Percentiles rank a stretch among this genome's conserved stretches.
Conservation (phyloP, 2,888 invertebrate species). For the Linnaemya vulpina region DNA sequence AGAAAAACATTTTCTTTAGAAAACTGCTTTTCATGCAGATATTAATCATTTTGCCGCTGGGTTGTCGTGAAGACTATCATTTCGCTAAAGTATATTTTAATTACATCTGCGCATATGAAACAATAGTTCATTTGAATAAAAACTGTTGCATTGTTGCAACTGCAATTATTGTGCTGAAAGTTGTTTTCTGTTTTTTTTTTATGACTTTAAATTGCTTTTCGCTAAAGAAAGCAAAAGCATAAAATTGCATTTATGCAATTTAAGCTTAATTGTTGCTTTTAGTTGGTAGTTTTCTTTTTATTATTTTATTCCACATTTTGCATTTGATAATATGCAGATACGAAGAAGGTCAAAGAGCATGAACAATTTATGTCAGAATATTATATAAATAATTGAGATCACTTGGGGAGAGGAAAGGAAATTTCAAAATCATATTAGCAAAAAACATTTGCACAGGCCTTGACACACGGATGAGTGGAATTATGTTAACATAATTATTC, state of each 20-base stretch:
- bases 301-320: background rate
- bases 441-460: background rate
- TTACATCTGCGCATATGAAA: constrained; percentile 45
- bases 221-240: constrained; percentile 46
- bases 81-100: constrained; percentile 37
- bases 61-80: background rate
- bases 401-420: background rate
- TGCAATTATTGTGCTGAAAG: constrained; percentile 22
- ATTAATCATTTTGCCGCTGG: no score
- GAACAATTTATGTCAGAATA: constrained; percentile 15
- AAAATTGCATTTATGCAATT: constrained; percentile 53
- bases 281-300: constrained; percentile 10
- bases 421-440: background rate
- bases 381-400: background rate
- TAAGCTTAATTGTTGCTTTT: constrained; percentile 57
- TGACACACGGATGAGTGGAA: background rate
- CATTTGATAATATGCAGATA: constrained; percentile 6
- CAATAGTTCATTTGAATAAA: constrained; percentile 56
- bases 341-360: constrained; percentile 48
- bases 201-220: constrained; percentile 1
- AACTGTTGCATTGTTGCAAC: constrained; percentile 53
- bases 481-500: background rate
- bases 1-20: background rate
- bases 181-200: background rate
- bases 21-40: no score